These are phyloP conservation scores for Micrasema minimum DNA, from an alignment of 1,140 invertebrate genomes.

Conservation along the genomic window DNA sequence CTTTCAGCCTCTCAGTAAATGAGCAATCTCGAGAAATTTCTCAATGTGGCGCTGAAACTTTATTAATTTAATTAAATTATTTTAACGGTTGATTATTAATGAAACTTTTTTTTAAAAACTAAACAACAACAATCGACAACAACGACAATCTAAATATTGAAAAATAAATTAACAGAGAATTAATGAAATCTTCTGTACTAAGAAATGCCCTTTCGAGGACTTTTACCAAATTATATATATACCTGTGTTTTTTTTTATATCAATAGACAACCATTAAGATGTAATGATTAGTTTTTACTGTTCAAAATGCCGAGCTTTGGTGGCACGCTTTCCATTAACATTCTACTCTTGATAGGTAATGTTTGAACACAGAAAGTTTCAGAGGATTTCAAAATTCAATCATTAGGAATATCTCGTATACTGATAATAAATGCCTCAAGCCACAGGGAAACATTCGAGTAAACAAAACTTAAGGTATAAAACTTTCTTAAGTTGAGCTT, in stretches of 20 bases:
- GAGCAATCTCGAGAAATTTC: no score
- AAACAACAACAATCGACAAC: neutral
- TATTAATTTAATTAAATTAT: neutral
- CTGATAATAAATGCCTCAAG: constrained; percentile 12
- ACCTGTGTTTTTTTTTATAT: neutral
- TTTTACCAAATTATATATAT: neutral
- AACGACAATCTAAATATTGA: neutral
- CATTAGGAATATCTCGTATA: constrained; percentile 6
- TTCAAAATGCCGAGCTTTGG: no score
- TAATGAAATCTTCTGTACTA: neutral
- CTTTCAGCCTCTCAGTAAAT: neutral
- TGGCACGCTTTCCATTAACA: neutral
- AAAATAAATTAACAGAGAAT: neutral
- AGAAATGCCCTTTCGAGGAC: neutral
- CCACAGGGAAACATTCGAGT: neutral
- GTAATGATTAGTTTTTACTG: no score
- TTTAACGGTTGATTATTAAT: neutral
- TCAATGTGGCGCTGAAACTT: no score
- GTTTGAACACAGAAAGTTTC: constrained; percentile 5
- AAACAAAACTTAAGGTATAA: constrained; percentile 23
- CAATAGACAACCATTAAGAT: no score
- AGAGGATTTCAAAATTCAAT: constrained; percentile 14
- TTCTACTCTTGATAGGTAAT: neutral
- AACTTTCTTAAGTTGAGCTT: constrained; percentile 5
- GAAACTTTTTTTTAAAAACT: neutral